phyloP scores from a whole-genome alignment of 2,888 invertebrate species.

The Drosophila anomelani region DNA sequence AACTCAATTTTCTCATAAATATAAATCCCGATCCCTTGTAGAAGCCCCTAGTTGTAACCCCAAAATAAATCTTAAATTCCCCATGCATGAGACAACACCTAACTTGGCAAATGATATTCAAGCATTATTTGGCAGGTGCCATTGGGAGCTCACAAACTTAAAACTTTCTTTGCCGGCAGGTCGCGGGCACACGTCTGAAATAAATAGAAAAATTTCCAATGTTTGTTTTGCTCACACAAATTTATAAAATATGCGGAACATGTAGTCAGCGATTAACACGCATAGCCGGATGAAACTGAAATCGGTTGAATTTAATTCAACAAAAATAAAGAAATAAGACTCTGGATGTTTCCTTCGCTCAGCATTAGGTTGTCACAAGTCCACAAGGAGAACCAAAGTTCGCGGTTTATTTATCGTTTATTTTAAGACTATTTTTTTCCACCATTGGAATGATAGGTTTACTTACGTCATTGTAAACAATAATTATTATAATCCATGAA shows the following conservation, averaged over 20 bases:
- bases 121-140: constrained; percentile 61
- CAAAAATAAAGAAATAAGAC: neutral
- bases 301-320: neutral
- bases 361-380: neutral
- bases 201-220: constrained; percentile 58
- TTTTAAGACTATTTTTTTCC: too few relatives aligned
- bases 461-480: too few relatives aligned
- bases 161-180: constrained; percentile 64
- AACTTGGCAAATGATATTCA: constrained; percentile 42
- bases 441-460: too few relatives aligned
- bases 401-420: too few relatives aligned
- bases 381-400: too few relatives aligned
- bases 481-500: too few relatives aligned
- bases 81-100: constrained; percentile 25
- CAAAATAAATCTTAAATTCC: constrained; percentile 44
- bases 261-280: constrained; percentile 44
- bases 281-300: constrained; percentile 15
- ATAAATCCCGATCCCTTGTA: constrained; percentile 2
- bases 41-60: constrained; percentile 10
- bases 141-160: constrained; percentile 31
- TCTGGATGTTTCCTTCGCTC: neutral
- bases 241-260: constrained; percentile 61
- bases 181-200: constrained; percentile 25
- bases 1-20: too few relatives aligned
- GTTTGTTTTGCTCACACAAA: constrained; percentile 50